phyloP scores from a whole-genome alignment of 2,888 invertebrate species.

The Theretra japonica region DNA sequence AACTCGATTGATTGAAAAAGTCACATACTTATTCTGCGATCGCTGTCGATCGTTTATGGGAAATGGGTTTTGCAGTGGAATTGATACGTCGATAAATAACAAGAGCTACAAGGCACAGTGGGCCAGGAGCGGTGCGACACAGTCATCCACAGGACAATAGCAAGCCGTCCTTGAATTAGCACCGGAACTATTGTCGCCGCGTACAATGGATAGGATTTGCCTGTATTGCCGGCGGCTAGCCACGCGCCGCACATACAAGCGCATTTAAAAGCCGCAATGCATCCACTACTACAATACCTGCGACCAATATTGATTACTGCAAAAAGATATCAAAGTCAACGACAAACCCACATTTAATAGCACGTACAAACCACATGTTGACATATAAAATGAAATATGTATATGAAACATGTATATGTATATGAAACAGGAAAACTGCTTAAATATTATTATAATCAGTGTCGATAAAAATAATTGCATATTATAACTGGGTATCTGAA shows the following conservation, averaged over 20 bases:
- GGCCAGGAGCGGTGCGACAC: slow-evolving; percentile 34
- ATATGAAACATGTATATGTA: too few species aligned
- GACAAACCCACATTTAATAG: neutral
- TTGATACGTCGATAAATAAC: slow-evolving; percentile 13
- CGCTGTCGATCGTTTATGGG: neutral
- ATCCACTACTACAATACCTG: neutral
- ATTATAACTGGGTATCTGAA: neutral
- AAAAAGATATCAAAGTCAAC: neutral
- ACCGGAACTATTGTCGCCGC: slow-evolving; percentile 76
- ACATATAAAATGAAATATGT: neutral
- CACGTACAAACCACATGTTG: neutral
- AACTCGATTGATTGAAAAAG: neutral
- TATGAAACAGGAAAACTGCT: neutral
- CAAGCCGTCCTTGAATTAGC: slow-evolving; percentile 77
- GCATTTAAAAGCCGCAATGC: slow-evolving; percentile 50
- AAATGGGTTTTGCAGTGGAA: slow-evolving; percentile 47
- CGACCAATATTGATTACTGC: neutral
- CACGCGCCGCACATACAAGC: slow-evolving; percentile 65
- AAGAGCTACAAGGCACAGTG: neutral
- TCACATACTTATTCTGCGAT: neutral
- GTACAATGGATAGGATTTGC: slow-evolving; percentile 77
- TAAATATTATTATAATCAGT: neutral
- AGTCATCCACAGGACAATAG: slow-evolving; percentile 66
- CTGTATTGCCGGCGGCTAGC: slow-evolving; percentile 61
- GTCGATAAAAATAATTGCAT: too few species aligned